Conservation (phyloP, 2,888 invertebrate genomes). For the Melanophora roralis region DNA sequence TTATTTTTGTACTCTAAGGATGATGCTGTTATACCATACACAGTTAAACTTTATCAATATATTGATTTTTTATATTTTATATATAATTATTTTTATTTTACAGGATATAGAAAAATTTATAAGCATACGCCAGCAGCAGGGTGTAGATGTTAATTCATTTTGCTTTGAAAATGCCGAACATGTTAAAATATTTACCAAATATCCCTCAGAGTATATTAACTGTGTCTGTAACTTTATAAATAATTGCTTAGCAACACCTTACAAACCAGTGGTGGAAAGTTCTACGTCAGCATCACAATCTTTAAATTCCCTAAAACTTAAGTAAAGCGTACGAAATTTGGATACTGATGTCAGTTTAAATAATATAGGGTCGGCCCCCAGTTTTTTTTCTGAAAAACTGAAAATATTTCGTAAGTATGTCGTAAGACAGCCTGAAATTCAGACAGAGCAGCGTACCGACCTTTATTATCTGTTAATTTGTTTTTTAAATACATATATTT, state of each 20-base stretch:
- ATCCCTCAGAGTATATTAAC: slow-evolving; percentile 81
- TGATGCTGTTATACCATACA: slow-evolving; percentile 82
- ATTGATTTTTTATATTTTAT: background rate
- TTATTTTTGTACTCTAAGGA: slow-evolving; percentile 85
- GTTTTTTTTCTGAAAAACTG: too few relatives aligned
- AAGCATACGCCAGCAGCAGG: slow-evolving; percentile 79
- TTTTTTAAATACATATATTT: too few relatives aligned
- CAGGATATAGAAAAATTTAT: slow-evolving; percentile 84
- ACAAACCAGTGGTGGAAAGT: slow-evolving; percentile 51
- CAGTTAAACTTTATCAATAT: slow-evolving; percentile 74
- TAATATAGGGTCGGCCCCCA: too few relatives aligned
- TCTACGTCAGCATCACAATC: slow-evolving; percentile 49
- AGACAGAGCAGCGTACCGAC: too few relatives aligned
- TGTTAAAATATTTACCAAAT: slow-evolving; percentile 83
- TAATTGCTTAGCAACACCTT: slow-evolving; percentile 78
- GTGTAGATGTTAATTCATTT: slow-evolving; percentile 80
- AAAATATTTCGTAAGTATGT: too few relatives aligned
- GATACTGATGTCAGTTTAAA: slow-evolving; percentile 11
- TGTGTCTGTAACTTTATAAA: slow-evolving; percentile 81
- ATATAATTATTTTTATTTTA: background rate
- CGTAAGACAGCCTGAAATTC: too few relatives aligned
- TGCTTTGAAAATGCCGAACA: slow-evolving; percentile 86
- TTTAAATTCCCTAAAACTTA: slow-evolving; percentile 56
- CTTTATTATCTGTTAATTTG: too few relatives aligned
- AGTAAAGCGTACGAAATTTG: slow-evolving; percentile 39